These are phyloP conservation scores for Anabacerthia variegaticeps DNA, from an alignment of 2,797 vertebrate genomes.

Conservation along the genomic window DNA sequence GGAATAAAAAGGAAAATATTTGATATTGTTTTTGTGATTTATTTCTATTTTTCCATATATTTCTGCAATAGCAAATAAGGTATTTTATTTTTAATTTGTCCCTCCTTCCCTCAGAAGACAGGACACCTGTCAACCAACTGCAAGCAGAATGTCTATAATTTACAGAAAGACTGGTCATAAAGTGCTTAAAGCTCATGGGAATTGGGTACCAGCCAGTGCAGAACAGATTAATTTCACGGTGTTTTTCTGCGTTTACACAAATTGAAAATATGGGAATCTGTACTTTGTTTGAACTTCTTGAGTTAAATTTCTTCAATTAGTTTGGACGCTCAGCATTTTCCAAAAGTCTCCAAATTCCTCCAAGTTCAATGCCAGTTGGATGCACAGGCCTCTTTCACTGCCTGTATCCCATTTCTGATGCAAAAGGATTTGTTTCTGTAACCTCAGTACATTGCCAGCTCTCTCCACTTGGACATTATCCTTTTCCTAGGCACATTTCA, in stretches of 20 bases:
- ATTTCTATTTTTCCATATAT: background rate
- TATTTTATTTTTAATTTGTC: background rate
- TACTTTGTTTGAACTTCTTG: slow-evolving; percentile 32
- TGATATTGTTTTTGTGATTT: background rate
- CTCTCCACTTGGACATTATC: background rate
- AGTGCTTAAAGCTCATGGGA: slow-evolving; percentile 51
- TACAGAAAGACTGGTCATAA: slow-evolving; percentile 41
- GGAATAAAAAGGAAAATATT: background rate
- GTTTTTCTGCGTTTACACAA: slow-evolving; percentile 71
- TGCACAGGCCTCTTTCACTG: background rate
- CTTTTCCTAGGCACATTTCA: background rate
- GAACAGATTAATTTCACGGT: slow-evolving; percentile 74
- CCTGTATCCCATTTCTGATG: background rate
- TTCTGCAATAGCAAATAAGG: background rate
- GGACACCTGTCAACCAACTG: slow-evolving; percentile 65
- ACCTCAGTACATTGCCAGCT: background rate
- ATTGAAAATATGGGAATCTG: slow-evolving; percentile 57
- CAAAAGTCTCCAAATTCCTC: background rate
- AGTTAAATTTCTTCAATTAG: slow-evolving; percentile 42
- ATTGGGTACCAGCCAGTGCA: slow-evolving; percentile 64
- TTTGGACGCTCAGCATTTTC: slow-evolving; percentile 9
- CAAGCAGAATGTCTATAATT: slow-evolving; percentile 44
- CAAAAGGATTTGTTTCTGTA: background rate
- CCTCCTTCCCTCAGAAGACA: background rate
- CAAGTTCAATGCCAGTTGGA: background rate